phyloP scores from a whole-genome alignment of 2,797 vertebrate genomes.

The Myotis planiceps region DNA sequence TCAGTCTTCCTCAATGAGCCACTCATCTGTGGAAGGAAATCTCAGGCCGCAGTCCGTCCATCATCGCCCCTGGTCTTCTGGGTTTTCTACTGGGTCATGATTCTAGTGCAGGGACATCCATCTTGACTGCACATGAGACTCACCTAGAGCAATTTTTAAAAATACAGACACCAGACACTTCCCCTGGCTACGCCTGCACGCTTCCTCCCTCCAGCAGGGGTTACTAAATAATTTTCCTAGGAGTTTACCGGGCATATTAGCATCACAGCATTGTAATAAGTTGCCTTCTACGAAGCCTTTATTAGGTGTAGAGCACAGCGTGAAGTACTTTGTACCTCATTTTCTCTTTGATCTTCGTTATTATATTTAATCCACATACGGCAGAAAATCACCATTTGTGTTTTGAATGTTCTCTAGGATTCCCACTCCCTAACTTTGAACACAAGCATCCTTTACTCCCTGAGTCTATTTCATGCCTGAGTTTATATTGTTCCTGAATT shows the following conservation, averaged over 20 bases:
- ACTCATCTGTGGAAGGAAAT: background rate
- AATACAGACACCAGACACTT: background rate
- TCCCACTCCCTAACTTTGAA: background rate
- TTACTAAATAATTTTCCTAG: background rate
- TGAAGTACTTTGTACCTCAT: background rate
- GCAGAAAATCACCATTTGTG: background rate
- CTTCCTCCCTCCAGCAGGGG: background rate
- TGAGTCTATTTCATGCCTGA: background rate
- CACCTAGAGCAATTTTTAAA: background rate
- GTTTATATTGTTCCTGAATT: background rate
- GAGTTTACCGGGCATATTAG: background rate
- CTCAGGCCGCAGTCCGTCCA: background rate
- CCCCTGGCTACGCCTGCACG: background rate
- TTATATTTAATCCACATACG: background rate
- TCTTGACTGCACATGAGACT: background rate
- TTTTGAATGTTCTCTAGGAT: background rate
- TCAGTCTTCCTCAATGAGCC: background rate
- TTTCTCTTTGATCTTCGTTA: constrained; percentile 10
- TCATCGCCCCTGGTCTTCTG: background rate
- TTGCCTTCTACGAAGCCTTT: background rate
- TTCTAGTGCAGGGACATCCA: background rate
- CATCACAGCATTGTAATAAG: background rate
- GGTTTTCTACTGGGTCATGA: background rate
- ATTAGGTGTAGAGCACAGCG: background rate
- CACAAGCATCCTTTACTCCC: background rate